Conservation (phyloP, 2,888 invertebrate species). For the Phoenoteleia sp. region DNA sequence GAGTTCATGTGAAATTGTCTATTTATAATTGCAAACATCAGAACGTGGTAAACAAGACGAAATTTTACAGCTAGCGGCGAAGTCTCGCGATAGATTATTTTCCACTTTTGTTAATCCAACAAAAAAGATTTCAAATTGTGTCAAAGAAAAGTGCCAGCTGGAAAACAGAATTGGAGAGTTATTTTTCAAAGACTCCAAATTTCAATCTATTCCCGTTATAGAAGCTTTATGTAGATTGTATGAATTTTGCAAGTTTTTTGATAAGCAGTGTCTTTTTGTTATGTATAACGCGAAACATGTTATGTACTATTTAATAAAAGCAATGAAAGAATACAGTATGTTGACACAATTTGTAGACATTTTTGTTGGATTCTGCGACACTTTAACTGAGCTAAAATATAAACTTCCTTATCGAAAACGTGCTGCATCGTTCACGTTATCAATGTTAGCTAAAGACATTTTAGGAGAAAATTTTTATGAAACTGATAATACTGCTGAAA, state of each 20-base stretch:
- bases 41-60: conserved; percentile 24
- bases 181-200: neutral
- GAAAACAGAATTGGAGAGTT: conserved; percentile 16
- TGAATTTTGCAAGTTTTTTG: conserved; percentile 4
- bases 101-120: conserved; percentile 28
- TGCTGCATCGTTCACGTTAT: neutral
- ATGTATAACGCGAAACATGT: neutral
- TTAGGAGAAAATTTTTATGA: neutral
- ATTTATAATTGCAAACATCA: conserved; percentile 15
- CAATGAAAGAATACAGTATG: neutral
- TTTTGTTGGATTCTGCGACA: neutral
- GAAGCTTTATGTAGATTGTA: neutral
- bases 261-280: neutral
- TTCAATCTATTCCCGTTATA: neutral
- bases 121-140: conserved; percentile 19
- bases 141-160: conserved; percentile 3
- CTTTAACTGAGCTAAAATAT: neutral
- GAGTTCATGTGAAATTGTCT: neutral
- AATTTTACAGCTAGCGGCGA: conserved; percentile 14
- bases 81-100: neutral
- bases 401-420: too few species aligned
- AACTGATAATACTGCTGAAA: neutral
- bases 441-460: neutral
- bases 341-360: neutral
- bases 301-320: neutral